Conservation (phyloP, 2,888 invertebrate species). For the Drosophila borealis region DNA sequence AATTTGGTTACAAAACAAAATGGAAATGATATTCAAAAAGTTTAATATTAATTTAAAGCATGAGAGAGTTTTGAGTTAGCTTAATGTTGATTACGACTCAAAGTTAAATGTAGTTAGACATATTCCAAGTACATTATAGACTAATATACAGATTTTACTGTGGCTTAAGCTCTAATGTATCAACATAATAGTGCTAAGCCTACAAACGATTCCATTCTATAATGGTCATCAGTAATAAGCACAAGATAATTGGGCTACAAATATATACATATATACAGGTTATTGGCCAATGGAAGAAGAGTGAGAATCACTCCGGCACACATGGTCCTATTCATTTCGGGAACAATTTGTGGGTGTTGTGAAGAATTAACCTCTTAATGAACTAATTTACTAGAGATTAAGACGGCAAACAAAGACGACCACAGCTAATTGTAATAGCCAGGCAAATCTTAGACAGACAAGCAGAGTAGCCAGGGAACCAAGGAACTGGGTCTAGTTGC, state of each 20-base stretch:
- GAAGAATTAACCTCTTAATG: conserved; percentile 85
- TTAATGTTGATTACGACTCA: too few relatives aligned
- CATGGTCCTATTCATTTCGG: conserved; percentile 11
- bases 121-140: too few relatives aligned
- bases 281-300: conserved; percentile 14
- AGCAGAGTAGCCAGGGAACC: conserved; percentile 38
- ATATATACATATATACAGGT: background rate
- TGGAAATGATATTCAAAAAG: too few relatives aligned
- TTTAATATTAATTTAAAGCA: too few relatives aligned
- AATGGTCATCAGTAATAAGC: background rate
- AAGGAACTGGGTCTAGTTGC: conserved; percentile 10
- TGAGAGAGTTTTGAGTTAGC: too few relatives aligned
- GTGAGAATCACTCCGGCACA: conserved; percentile 6
- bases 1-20: too few relatives aligned
- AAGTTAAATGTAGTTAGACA: too few relatives aligned
- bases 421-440: conserved; percentile 65
- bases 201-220: background rate
- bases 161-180: background rate
- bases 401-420: conserved; percentile 68
- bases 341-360: conserved; percentile 84
- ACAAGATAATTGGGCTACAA: background rate
- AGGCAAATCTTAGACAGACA: conserved; percentile 21
- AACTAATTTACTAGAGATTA: conserved; percentile 85
- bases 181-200: background rate
- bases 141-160: too few relatives aligned